These are phyloP conservation scores for Luscinia luscinia DNA, from an alignment of 2,797 vertebrate species.

Conservation along the genomic window DNA sequence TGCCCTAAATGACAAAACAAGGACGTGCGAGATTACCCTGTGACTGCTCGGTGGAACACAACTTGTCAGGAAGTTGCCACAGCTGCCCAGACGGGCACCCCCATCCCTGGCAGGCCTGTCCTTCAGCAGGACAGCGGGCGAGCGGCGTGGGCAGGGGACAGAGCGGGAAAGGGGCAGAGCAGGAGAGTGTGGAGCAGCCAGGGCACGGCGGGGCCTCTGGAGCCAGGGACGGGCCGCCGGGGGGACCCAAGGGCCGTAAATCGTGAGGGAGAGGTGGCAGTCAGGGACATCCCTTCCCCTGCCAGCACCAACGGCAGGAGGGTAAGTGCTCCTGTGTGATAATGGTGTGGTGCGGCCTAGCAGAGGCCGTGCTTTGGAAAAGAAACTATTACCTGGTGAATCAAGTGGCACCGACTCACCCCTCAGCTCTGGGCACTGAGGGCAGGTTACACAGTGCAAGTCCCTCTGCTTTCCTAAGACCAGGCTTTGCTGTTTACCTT, in stretches of 20 bases:
- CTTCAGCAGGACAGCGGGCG: neutral
- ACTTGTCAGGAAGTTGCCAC: conserved; percentile 58
- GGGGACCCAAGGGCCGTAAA: neutral
- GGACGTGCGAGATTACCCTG: conserved; percentile 63
- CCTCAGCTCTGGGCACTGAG: neutral
- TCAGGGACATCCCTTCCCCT: fast-evolving
- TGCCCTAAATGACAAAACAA: conserved; percentile 74
- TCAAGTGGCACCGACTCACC: neutral
- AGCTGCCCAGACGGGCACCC: neutral
- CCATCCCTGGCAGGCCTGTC: neutral
- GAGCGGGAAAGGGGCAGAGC: neutral
- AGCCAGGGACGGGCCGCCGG: neutral
- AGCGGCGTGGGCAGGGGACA: fast-evolving
- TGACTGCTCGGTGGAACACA: neutral
- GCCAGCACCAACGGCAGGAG: neutral
- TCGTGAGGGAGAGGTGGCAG: neutral
- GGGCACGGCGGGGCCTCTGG: fast-evolving
- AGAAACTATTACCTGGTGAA: neutral
- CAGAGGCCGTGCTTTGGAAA: neutral
- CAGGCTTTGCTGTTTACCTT: neutral
- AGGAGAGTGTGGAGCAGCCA: fast-evolving
- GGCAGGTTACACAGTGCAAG: neutral
- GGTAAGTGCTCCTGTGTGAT: fast-evolving
- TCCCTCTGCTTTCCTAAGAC: neutral
- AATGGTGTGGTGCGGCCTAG: neutral